Base-by-base conservation (phyloP, 2,113 vertebrate species). In the Piliocolobus tephrosceles region DNA sequence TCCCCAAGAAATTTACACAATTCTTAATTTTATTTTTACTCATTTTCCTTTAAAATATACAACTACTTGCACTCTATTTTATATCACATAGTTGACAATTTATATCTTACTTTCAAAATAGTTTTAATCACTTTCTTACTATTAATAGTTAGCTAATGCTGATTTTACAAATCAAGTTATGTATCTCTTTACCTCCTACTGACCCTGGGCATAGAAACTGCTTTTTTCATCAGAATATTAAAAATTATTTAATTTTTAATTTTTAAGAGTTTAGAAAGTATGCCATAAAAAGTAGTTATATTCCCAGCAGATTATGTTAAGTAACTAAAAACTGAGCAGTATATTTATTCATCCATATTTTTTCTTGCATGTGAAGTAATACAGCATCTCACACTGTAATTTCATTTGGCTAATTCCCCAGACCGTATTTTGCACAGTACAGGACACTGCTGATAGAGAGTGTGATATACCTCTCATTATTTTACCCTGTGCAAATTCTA, bases 201-300 rank as follows among this genome's bases (percentile, higher is more conserved):
- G 16, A 58, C 3, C 23, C 32, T n/a, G 86, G 5, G 14, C 35
- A 94, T 90, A 66, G 45, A 89, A 64, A 85, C 18, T 86, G n/a
- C 18, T n/a, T 78, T 88, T 58, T 94, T 38, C 27, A 10, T 76
- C 10, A 73, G 35, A 88, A 81, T 82, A 70, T 82, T 22, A 92
- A n/a, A 97, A 75, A 90, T 83, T 64, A 75, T 83, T 97, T 88
- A 40, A 64, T 52, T 96, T 61, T 79, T 68, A 80, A 95, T 76
- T 94, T 96, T 8, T 66, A 89, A 82, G 72, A 84, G 10, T 47
- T 86, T 88, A 79, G 18, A 13, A 75, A 86, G 35, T 16, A 80
- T 73, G 25, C 20, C 85, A 0, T 32, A 72, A 85, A 68, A 58
- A 30, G 5, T 73, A n/a, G 22, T 40, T 70, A 55, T 72, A 57